These are phyloP conservation scores for Acleris cristana DNA, from an alignment of 2,888 invertebrate species.

Conservation along the genomic window DNA sequence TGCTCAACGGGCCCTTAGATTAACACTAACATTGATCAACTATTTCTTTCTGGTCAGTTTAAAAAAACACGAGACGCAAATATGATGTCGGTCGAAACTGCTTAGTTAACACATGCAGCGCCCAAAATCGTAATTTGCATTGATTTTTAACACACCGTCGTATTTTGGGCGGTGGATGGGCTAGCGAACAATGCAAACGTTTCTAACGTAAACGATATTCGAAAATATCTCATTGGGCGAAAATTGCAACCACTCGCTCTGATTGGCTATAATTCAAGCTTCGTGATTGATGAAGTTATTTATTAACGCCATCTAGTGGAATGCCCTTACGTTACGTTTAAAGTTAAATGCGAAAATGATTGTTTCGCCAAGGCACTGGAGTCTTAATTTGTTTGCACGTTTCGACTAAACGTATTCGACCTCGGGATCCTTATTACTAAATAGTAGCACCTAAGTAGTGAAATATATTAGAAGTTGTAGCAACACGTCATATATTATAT, in stretches of 20 bases:
- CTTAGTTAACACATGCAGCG: constrained; percentile 15
- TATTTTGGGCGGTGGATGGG: background rate
- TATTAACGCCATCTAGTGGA: constrained; percentile 1
- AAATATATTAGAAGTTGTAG: constrained; percentile 51
- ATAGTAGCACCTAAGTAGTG: constrained; percentile 79
- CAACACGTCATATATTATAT: constrained; percentile 56
- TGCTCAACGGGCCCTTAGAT: constrained; percentile 64
- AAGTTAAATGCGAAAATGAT: constrained; percentile 28
- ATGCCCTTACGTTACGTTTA: constrained; percentile 13
- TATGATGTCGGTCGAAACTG: constrained; percentile 28
- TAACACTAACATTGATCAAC: constrained; percentile 61
- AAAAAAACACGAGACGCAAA: constrained; percentile 28
- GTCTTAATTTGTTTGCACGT: constrained; percentile 29
- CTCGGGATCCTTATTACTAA: constrained; percentile 61
- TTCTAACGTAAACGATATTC: background rate
- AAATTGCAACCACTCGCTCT: constrained; percentile 6
- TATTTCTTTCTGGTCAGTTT: constrained; percentile 46
- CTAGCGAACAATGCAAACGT: constrained; percentile 2
- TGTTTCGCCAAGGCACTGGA: constrained; percentile 33
- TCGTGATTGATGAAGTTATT: constrained; percentile 9
- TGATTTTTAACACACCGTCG: background rate
- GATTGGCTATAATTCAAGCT: constrained; percentile 20
- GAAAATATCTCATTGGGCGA: background rate
- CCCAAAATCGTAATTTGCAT: background rate
- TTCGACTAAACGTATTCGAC: constrained; percentile 30